Evolutionary conservation across 2,888 invertebrate genomes (phyloP).

Genomic region (Parnassius apollo): DNA sequence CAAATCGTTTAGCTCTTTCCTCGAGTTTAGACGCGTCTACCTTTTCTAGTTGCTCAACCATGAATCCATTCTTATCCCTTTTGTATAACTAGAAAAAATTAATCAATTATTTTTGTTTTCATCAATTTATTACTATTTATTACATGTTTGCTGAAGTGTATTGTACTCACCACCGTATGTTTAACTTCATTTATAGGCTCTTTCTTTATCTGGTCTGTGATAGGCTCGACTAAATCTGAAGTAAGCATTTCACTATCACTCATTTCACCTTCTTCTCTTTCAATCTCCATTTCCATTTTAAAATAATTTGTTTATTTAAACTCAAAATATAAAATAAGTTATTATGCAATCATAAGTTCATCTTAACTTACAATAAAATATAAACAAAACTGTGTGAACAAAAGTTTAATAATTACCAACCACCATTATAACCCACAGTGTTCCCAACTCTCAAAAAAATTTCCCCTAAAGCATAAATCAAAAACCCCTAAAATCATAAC

Average conservation of each 20-base stretch:
- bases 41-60: conserved; percentile 61
- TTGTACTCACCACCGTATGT: conserved; percentile 49
- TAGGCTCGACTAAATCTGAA: conserved; percentile 47
- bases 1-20: conserved; percentile 71
- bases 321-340: no score
- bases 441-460: no score
- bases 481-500: no score
- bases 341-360: no score
- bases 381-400: no score
- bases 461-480: no score
- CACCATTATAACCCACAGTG: no score
- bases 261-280: conserved; percentile 77
- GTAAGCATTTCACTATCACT: conserved; percentile 67
- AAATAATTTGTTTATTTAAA: neutral
- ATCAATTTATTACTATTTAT: neutral
- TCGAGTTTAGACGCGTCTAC: conserved; percentile 69
- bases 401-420: no score
- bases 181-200: conserved; percentile 35
- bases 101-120: conserved; percentile 13
- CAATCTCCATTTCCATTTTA: conserved; percentile 43
- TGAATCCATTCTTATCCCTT: conserved; percentile 57
- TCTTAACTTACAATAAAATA: no score
- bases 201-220: conserved; percentile 7
- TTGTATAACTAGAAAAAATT: conserved; percentile 52
- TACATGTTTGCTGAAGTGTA: neutral